Base-by-base conservation (phyloP, 2,113 vertebrate species). In the Hyla sarda region DNA sequence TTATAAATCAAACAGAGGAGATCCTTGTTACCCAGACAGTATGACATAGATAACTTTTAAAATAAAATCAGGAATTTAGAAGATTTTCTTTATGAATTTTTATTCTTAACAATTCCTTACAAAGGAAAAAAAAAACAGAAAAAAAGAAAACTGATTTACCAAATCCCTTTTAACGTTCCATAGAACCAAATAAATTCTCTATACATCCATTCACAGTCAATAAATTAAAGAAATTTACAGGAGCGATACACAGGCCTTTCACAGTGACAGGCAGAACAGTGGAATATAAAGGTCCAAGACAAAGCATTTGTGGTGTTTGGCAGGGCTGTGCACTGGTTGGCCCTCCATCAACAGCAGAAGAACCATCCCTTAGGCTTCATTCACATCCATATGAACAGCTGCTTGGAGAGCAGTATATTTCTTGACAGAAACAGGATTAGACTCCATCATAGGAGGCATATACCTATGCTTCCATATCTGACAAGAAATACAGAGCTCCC, bases 151-250 rank as follows among this genome's bases (percentile, higher is more conserved):
- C 65, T 58, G 77, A 72, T 87, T 82, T 21, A 84, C 72, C 73
- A 84, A 62, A 84, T 84, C 71, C 56, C 71, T 75, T 83, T 71
- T 37, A 77, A 87, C 30, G 77, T 74, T 82, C 52, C 85, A 87
- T 72, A 58, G 56, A 86, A 87, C 78, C 62, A 86, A 75, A 84
- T 76, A 34, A 71, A 76, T 84, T 50, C 37, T 73, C 77, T 87
- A 87, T 82, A 87, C 77, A 82, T 48, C 25, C 77, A 85, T 47
- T 69, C 45, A 82, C 60, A 86, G 76, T 69, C 77, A 87, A 87
- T 87, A 87, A 87, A 82, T 87, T 87, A 87, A 74, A 76, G 34
- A 17, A 84, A 76, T 84, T 84, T 84, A 86, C 62, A 86, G 17
- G 74, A 81, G 65, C 47, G 45, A 87, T 37, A 74, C 85, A 87